Percentiles rank a stretch among this genome's conserved stretches.
Conservation (phyloP, 2,113 vertebrate species). For the Prunella himalayana region DNA sequence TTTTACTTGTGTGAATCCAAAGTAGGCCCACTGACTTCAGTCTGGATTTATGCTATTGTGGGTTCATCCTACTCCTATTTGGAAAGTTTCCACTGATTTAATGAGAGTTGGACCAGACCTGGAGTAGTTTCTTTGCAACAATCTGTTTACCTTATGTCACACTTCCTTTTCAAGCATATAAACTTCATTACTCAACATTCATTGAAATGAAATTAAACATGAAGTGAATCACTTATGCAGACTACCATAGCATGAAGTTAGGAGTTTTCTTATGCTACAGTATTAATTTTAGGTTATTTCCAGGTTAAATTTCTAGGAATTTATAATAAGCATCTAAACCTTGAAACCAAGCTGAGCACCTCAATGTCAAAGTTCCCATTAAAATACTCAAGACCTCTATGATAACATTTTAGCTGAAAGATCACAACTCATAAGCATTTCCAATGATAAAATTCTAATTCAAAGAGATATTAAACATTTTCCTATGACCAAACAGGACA, state of each 20-base stretch:
- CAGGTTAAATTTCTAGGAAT: background rate
- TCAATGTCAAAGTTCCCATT: background rate
- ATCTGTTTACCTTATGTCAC: conserved; percentile 18
- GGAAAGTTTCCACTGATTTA: background rate
- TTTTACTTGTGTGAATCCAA: background rate
- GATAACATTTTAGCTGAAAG: background rate
- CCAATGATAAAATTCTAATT: background rate
- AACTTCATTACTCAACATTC: background rate
- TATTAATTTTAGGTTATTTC: background rate
- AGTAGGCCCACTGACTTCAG: background rate
- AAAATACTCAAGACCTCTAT: background rate
- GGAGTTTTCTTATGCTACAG: background rate
- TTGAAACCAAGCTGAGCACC: background rate
- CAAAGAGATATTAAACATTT: background rate
- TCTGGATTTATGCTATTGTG: background rate
- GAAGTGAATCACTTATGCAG: background rate
- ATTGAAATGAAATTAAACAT: background rate
- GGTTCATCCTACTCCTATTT: background rate
- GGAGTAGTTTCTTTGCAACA: background rate
- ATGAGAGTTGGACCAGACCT: background rate
- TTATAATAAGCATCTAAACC: background rate
- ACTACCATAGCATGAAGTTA: background rate
- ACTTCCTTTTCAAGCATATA: background rate
- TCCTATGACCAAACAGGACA: background rate
- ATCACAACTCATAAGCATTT: background rate